Evolutionary conservation across 1,140 invertebrate species (phyloP).

Genomic region (Polyergus mexicanus): DNA sequence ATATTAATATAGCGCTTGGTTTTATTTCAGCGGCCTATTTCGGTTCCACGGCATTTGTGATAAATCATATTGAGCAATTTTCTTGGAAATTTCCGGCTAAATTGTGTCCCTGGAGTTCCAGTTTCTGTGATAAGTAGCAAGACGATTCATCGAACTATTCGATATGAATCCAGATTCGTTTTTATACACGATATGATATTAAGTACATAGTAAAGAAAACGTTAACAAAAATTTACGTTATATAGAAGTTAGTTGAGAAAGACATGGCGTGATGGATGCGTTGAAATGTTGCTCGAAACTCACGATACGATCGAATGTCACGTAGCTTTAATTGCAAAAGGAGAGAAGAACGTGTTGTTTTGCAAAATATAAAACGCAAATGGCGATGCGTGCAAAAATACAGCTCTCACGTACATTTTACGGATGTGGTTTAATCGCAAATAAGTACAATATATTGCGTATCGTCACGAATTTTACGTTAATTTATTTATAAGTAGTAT

Average conservation of each 20-base stretch:
- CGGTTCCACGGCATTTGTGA: not conserved
- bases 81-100: not conserved
- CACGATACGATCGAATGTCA: not conserved
- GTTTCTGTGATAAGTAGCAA: too few relatives aligned
- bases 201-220: not conserved
- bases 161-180: too few relatives aligned
- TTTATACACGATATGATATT: too few relatives aligned
- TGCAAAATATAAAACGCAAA: constrained; percentile 18
- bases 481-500: not conserved
- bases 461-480: constrained; percentile 9
- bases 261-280: not conserved
- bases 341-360: constrained; percentile 24
- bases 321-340: constrained; percentile 50
- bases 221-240: not conserved
- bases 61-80: not conserved
- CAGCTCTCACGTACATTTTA: not conserved
- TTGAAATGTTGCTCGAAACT: constrained; percentile 1
- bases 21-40: not conserved
- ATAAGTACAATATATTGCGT: not conserved
- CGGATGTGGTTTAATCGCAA: not conserved
- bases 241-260: not conserved
- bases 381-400: not conserved
- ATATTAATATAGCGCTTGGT: not conserved
- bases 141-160: too few relatives aligned
- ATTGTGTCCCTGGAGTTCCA: not conserved